Percentiles rank a stretch among this genome's conserved stretches.
phyloP scores from a whole-genome alignment of 2,797 vertebrate species.

The Mormyrus hasselquistii region DNA sequence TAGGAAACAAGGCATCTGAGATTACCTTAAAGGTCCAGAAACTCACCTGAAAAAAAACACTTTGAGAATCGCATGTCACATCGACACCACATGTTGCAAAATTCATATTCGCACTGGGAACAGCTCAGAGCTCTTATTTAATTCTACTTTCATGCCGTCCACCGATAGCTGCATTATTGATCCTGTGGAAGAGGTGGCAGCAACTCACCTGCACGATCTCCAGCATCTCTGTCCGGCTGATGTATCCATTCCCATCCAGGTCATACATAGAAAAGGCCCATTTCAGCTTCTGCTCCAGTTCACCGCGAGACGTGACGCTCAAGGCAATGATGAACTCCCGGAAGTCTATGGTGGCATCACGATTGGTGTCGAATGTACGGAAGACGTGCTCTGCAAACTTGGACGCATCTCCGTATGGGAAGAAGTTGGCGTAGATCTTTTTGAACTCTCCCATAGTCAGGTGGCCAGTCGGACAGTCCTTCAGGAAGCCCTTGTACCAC shows the following conservation, averaged over 20 bases:
- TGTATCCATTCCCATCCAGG: conserved; percentile 72
- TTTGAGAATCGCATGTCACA: neutral
- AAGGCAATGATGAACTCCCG: conserved; percentile 75
- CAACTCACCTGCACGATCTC: conserved; percentile 70
- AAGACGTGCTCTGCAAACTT: conserved; percentile 75
- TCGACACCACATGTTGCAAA: neutral
- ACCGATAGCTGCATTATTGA: neutral
- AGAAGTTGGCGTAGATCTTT: conserved; percentile 78
- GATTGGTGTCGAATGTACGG: conserved; percentile 72
- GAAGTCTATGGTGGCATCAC: conserved; percentile 71
- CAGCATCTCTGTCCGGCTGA: conserved; percentile 73
- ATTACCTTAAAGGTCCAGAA: neutral
- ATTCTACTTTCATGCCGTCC: neutral
- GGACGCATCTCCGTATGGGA: conserved; percentile 71
- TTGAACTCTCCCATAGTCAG: conserved; percentile 74
- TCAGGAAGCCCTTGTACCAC: conserved; percentile 75
- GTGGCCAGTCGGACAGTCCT: conserved; percentile 72
- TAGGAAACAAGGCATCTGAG: neutral
- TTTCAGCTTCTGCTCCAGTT: conserved; percentile 71
- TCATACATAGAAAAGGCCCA: conserved; percentile 79
- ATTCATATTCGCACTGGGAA: neutral
- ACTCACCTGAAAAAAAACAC: neutral
- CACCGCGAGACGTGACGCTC: conserved; percentile 69
- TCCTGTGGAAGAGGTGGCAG: neutral
- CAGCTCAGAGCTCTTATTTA: neutral